These are phyloP conservation scores for Criorhina ranunculi DNA, from an alignment of 2,888 invertebrate species.

Conservation along the genomic window DNA sequence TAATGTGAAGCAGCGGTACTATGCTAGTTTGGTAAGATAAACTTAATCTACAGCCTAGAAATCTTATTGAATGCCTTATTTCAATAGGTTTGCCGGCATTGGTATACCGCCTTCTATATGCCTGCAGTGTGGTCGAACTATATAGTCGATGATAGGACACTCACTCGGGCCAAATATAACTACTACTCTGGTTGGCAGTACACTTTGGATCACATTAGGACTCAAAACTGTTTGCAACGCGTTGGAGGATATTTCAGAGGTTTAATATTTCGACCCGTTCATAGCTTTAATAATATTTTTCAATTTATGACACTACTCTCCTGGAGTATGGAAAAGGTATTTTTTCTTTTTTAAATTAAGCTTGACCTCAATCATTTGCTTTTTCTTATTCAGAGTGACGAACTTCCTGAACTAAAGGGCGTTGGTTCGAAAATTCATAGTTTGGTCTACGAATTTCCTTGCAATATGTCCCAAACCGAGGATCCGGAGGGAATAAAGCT, in stretches of 20 bases:
- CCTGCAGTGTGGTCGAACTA: conserved; percentile 92
- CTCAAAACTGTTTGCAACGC: conserved; percentile 89
- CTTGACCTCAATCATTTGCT: background rate
- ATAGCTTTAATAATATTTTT: conserved; percentile 92
- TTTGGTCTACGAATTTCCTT: conserved; percentile 90
- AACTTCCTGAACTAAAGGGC: conserved; percentile 82
- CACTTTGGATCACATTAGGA: conserved; percentile 89
- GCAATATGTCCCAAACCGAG: conserved; percentile 88
- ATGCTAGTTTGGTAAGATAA: conserved; percentile 88
- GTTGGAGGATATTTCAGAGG: conserved; percentile 88
- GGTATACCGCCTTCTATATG: conserved; percentile 90
- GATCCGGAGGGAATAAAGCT: conserved; percentile 87
- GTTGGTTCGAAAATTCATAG: conserved; percentile 87
- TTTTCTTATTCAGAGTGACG: conserved; percentile 77
- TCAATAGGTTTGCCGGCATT: conserved; percentile 84
- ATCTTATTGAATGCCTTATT: background rate
- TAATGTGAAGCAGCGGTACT: conserved; percentile 89
- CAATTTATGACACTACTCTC: conserved; percentile 93
- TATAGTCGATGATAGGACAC: conserved; percentile 88
- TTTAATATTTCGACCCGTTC: conserved; percentile 89
- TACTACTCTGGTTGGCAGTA: conserved; percentile 93
- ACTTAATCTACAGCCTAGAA: background rate
- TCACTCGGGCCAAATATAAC: conserved; percentile 91
- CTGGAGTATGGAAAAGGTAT: conserved; percentile 89
- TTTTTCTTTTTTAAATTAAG: background rate